Evolutionary conservation across 2,113 vertebrate genomes (phyloP), one percentile per base, ranked within the genome.

Genomic region (Cricetomys ansorgei): DNA sequence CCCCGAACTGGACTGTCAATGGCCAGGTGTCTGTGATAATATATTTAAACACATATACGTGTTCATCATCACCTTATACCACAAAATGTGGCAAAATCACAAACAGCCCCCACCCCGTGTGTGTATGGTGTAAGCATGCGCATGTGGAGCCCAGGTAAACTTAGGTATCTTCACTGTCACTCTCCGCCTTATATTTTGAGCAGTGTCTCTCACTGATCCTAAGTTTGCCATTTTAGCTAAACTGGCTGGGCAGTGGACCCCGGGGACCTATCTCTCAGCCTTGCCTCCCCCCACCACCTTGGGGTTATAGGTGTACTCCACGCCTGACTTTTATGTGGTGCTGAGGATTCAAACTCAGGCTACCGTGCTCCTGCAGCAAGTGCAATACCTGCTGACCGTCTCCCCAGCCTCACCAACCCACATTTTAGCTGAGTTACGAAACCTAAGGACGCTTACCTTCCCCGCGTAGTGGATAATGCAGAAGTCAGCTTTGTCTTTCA

Each of bases 391-490:
- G 27, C 15, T 45, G 59, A 11, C 83, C 40, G 0, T 15, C 4
- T 7, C 25, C 43, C 5, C 25, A 48, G 83, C 21, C 45, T 62
- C 17, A 13, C 29, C 84, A 27, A 0, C 10, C 65, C 48, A 59
- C 43, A 23, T 1, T 48, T 34, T 23, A 67, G 40, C 11, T 0
- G 15, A 21, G 55, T 19, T 40, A 11, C 16, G 23, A 7, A 12
- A 34, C 2, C 12, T 31, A 10, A 76, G 69, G 59, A 5, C 59
- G 34, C 98, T 67, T 98, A 99, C 99, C 99, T 97, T 99, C 97
- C 99, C 99, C 23, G 99, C 99, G 21, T 99, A 99, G 98, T 99
- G 99, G 94, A 99, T 99, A 89, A 99, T 99, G 98, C 99, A 99
- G 98, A 99, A 99, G 45, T 99, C 99, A 0, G 99, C 99, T 97